Evolutionary conservation across 2,797 vertebrate species (phyloP), one percentile per base, ranked within the genome.

Genomic region (Emydoidea blandingii): DNA sequence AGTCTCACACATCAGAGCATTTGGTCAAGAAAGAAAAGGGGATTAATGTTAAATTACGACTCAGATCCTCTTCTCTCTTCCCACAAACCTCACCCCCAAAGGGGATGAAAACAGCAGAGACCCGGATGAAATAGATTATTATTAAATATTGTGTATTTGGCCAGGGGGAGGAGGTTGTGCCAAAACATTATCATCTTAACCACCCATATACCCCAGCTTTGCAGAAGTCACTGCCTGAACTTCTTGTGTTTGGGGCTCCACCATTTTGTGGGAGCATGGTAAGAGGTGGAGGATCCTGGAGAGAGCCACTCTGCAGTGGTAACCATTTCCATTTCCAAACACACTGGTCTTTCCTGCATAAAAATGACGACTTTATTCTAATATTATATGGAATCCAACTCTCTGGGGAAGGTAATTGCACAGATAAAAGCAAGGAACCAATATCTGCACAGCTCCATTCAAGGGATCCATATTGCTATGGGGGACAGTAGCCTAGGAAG

Each of bases 191-290:
- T 2, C 68, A 25, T 72, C 81, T 31, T 50, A 68, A 2, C 12
- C 1, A 4, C 18, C 41, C 5, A 62, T 50, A 87, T 44, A 52
- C 16, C 2, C 1, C 41, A 50, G 37, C 15, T 85, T 91, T 34
- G 5, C 44, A 68, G 29, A 68, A 83, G 12, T 27, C 88, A 2
- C 2, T 59, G 16, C 34, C 88, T 83, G 59, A 79, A 29, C 81
- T 11, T 25, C 29, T 18, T 12, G 87, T 59, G 3, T 82, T 91
- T 6, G 3, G 3, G 34, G 2, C 12, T 87, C 8, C 16, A 23
- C 1, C 0, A 0, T 37, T 54, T 52, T 78, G 12, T 29, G 81
- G 23, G 12, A 84, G 5, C 14, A 88, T 85, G 4, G 4, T 44
- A 89, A 81, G 31, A 86, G 72, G 41, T 5, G 83, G 29, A 92